Percentiles rank a stretch among this genome's conserved stretches.
These are phyloP conservation scores for Poliocrania exsul DNA, from an alignment of 2,797 vertebrate species.

Conservation along the genomic window DNA sequence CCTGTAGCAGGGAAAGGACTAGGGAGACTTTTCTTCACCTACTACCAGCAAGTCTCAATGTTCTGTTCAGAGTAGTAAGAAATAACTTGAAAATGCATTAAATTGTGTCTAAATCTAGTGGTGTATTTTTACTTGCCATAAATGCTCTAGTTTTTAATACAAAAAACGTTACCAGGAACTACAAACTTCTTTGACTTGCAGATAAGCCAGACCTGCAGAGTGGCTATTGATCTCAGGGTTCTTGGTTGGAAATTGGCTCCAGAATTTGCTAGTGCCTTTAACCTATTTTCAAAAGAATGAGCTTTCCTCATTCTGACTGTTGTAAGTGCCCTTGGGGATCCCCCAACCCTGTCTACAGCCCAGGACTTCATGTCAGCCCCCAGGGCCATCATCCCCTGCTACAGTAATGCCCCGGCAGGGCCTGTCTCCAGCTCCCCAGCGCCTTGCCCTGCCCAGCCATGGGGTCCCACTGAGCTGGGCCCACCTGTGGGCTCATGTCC, in stretches of 20 bases:
- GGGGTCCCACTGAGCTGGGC: too few species aligned
- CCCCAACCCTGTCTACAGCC: background rate
- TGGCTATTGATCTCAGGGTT: background rate
- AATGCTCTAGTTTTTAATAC: background rate
- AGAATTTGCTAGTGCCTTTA: background rate
- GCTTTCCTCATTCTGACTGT: background rate
- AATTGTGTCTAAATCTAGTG: background rate
- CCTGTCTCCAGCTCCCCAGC: background rate
- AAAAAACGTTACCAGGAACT: background rate
- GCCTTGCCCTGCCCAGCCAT: background rate
- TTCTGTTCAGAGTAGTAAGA: background rate
- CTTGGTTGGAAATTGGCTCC: background rate
- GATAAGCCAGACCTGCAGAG: background rate
- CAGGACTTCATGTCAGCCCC: background rate
- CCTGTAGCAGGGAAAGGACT: background rate
- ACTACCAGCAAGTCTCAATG: background rate
- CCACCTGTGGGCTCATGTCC: background rate
- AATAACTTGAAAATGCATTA: background rate
- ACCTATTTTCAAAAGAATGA: background rate
- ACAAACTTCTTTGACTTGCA: background rate
- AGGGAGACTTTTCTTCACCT: background rate
- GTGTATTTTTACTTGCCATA: background rate
- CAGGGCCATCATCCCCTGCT: background rate
- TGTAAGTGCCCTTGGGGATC: background rate
- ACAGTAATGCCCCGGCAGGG: fast-evolving